phyloP scores from a whole-genome alignment of 2,113 vertebrate genomes.

The Balaenoptera acutorostrata region DNA sequence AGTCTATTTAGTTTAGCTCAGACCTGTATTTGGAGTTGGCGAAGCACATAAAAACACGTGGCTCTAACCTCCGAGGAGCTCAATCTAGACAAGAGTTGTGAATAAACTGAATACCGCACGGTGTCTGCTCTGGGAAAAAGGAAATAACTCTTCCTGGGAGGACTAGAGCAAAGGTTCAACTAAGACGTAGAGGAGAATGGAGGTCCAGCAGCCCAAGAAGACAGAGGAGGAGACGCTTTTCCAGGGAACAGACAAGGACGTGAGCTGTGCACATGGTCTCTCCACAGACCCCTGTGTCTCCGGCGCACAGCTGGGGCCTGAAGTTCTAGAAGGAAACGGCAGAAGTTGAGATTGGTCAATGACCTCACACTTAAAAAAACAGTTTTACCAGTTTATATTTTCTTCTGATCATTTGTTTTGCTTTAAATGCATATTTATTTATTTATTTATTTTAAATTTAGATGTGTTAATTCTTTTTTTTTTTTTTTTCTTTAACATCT shows the following conservation, averaged over 20 bases:
- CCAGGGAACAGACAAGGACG: background rate
- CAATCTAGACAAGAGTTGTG: background rate
- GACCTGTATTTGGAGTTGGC: background rate
- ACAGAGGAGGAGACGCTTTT: fast-evolving
- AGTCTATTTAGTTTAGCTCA: background rate
- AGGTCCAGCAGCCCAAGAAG: too few relatives aligned
- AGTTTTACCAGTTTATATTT: fast-evolving
- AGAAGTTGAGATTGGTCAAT: fast-evolving
- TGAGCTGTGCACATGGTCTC: fast-evolving
- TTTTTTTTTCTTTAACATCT: too few relatives aligned
- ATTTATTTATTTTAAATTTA: too few relatives aligned
- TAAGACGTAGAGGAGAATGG: fast-evolving
- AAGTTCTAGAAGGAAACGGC: too few relatives aligned
- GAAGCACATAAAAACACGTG: background rate
- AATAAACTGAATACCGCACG: fast-evolving
- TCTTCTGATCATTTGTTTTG: background rate
- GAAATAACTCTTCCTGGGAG: background rate
- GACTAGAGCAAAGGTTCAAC: too few relatives aligned
- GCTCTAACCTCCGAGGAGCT: background rate
- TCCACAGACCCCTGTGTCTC: fast-evolving
- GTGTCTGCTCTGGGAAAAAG: background rate
- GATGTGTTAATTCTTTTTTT: too few relatives aligned
- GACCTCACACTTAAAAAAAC: background rate
- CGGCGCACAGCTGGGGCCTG: fast-evolving
- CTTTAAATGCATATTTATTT: background rate